Base-by-base conservation (phyloP, 2,113 vertebrate genomes). In the Hyla sarda region DNA sequence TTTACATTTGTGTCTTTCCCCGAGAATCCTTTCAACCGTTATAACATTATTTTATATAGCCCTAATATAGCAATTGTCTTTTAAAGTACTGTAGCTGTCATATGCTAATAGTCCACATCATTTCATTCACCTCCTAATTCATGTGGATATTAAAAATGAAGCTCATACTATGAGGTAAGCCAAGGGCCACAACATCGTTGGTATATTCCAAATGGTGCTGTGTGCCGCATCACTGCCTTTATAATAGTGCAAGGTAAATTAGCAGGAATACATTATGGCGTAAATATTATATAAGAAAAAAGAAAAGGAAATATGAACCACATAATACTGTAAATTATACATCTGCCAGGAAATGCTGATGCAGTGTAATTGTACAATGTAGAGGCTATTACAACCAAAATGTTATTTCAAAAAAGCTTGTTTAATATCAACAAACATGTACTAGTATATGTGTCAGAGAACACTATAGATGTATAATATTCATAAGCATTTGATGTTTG, bases 61-160 rank as follows among this genome's bases (percentile, higher is more conserved):
- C n/a, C 37, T 74, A 48, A 47, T 74, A 74, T 28, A 16, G 47
- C 74, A 77, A 77, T 30, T 77, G 25, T 77, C 25, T 54, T 77
- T 54, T 54, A 54, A 77, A 32, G 25, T 52, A 77, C 47, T 52
- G 47, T 32, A 77, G 48, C 72, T 74, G 72, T 74, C 72, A 47
- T 47, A 47, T 74, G 72, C 72, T 47, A 74, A 74, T 74, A 48
- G 32, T 71, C 72, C 23, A 48, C 72, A 74, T 48, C 72, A 74
- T 74, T 45, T 16, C 23, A 74, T 45, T 7, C 72, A n/a, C 67
- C 19, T 71, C 21, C 17, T 41, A 71, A 37, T 65, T 71, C 30
- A 19, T 25, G 21, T 7, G 23, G 65, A 69, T 21, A 34, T 69
- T 69, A 37, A 69, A 30, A 69, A 67, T 67, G 28, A 67, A 69